These are phyloP conservation scores for Chrysemys picta DNA, from an alignment of 2,113 vertebrate genomes.

Conservation along the genomic window DNA sequence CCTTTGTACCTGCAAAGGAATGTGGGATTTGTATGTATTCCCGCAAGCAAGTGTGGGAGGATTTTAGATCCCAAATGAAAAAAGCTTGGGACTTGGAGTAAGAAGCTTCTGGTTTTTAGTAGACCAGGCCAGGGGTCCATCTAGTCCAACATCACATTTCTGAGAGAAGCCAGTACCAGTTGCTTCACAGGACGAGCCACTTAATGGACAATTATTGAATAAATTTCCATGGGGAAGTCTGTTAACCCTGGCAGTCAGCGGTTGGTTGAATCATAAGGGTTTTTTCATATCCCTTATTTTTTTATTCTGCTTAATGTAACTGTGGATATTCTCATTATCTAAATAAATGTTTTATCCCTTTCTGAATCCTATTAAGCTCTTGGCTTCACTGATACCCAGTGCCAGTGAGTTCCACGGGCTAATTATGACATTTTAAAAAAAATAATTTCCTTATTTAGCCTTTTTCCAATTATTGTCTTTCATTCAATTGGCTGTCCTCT, in stretches of 20 bases:
- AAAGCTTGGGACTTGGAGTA: too few relatives aligned
- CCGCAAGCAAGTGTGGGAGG: not conserved
- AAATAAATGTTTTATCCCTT: not conserved
- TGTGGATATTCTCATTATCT: not conserved
- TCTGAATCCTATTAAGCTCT: not conserved
- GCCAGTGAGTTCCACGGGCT: not conserved
- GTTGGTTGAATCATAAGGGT: not conserved
- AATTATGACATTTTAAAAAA: not conserved
- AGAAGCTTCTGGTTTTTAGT: not conserved
- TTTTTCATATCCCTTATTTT: not conserved
- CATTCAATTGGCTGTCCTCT: not conserved
- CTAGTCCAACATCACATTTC: too few relatives aligned
- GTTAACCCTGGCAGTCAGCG: not conserved
- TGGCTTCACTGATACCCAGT: not conserved
- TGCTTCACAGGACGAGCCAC: too few relatives aligned
- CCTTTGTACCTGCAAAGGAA: not conserved
- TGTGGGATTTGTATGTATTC: not conserved
- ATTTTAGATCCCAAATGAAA: not conserved
- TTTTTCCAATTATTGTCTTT: not conserved
- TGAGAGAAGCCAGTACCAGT: too few relatives aligned
- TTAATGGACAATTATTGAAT: not conserved
- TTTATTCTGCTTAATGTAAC: not conserved
- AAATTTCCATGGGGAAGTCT: not conserved
- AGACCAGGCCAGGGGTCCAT: too few relatives aligned
- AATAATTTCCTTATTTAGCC: not conserved